These are phyloP conservation scores for Cephus cinctus DNA, from an alignment of 1,140 invertebrate species.

Conservation along the genomic window DNA sequence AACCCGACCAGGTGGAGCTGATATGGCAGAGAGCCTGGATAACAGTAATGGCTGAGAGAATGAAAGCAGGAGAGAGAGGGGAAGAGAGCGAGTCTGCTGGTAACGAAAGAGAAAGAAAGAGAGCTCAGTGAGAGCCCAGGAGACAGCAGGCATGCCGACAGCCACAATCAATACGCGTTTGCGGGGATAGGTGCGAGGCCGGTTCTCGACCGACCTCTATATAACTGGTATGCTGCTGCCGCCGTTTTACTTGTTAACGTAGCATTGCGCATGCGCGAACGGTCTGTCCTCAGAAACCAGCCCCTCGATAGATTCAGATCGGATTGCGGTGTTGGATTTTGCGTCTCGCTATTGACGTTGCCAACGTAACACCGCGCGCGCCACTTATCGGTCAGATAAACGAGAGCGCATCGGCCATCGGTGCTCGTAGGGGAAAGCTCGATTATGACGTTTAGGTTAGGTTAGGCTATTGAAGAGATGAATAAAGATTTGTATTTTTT, in stretches of 20 bases:
- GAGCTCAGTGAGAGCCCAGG: conserved; percentile 26
- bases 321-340: too few species aligned
- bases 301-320: too few species aligned
- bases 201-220: not conserved
- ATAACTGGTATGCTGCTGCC: not conserved
- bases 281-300: too few species aligned
- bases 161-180: conserved; percentile 38
- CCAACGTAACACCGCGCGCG: too few species aligned
- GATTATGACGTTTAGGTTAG: too few species aligned
- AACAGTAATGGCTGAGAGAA: not conserved
- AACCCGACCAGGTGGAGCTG: not conserved
- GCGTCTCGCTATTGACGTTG: too few species aligned
- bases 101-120: conserved; percentile 12
- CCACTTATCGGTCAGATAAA: too few species aligned
- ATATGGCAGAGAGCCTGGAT: not conserved
- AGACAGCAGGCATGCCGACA: conserved; percentile 28
- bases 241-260: not conserved
- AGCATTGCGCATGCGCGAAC: too few species aligned
- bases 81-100: not conserved
- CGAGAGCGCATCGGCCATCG: too few species aligned
- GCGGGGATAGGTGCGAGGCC: conserved; percentile 6
- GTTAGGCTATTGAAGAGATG: too few species aligned
- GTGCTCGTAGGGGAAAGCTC: too few species aligned
- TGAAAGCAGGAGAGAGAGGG: conserved; percentile 6
- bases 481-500: too few species aligned